Conservation (phyloP, 2,888 invertebrate species). For the Aplocera efformata region DNA sequence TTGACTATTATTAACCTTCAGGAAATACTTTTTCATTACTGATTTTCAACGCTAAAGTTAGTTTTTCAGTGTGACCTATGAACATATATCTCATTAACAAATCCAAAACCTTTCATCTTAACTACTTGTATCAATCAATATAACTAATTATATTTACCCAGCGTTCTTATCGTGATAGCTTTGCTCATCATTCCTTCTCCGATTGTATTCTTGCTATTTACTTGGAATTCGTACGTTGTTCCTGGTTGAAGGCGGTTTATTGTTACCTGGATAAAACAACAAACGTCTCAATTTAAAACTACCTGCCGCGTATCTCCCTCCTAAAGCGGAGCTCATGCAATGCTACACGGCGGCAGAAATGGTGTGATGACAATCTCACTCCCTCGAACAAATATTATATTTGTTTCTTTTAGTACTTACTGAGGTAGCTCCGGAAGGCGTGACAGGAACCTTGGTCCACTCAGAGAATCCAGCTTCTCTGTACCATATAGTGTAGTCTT, state of each 20-base stretch:
- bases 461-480: slow-evolving; percentile 92
- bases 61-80: too few species aligned
- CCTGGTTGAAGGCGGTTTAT: slow-evolving; percentile 94
- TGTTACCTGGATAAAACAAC: slow-evolving; percentile 80
- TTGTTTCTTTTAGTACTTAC: too few species aligned
- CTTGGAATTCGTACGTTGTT: slow-evolving; percentile 97
- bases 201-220: slow-evolving; percentile 95
- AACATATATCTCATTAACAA: slow-evolving; percentile 4
- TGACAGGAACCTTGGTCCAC: slow-evolving; percentile 96
- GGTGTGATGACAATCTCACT: too few species aligned
- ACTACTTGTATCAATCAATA: neutral
- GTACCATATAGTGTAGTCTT: slow-evolving; percentile 97
- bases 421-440: slow-evolving; percentile 92
- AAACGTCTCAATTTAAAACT: too few species aligned
- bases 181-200: slow-evolving; percentile 98
- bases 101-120: neutral
- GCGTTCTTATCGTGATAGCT: slow-evolving; percentile 92
- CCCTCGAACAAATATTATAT: too few species aligned
- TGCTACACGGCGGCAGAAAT: too few species aligned
- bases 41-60: too few species aligned
- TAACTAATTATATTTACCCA: slow-evolving; percentile 86
- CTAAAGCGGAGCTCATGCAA: too few species aligned
- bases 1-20: too few species aligned
- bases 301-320: too few species aligned
- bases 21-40: too few species aligned